A percentile compares a stretch with the other conserved stretches of the same genome.
These are phyloP conservation scores for Scleropages formosus DNA, from an alignment of 2,797 vertebrate species.

Conservation along the genomic window DNA sequence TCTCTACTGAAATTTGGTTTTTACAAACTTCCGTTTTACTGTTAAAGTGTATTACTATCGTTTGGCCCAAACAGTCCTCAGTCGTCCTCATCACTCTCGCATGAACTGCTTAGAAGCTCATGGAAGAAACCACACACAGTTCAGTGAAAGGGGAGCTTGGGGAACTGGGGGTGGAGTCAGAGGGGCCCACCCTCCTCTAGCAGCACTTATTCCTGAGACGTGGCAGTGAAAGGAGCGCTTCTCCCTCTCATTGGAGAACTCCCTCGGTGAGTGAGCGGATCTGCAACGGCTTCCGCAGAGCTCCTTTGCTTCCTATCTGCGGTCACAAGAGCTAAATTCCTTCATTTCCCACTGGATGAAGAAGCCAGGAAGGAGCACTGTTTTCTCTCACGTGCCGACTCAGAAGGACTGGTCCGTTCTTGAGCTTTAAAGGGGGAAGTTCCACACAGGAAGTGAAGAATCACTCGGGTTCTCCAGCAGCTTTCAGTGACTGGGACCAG, in stretches of 20 bases:
- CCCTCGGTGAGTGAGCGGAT: neutral
- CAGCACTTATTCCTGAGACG: constrained; percentile 10
- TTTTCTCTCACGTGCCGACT: neutral
- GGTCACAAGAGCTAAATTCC: neutral
- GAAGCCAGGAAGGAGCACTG: neutral
- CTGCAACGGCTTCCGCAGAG: neutral
- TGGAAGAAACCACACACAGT: too few species aligned
- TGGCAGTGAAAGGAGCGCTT: constrained; percentile 2
- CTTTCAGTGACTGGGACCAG: neutral
- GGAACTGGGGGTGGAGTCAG: too few species aligned
- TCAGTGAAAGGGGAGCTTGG: too few species aligned
- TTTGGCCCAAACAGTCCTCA: too few species aligned
- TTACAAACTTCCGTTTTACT: too few species aligned
- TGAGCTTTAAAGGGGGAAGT: neutral
- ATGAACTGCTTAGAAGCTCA: too few species aligned
- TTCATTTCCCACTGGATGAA: neutral
- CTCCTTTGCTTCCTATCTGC: neutral
- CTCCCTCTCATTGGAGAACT: neutral
- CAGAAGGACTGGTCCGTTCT: neutral
- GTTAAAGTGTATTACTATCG: too few species aligned
- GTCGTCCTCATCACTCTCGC: too few species aligned
- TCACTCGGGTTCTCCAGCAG: neutral
- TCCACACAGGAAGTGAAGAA: neutral
- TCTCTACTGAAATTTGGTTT: too few species aligned
- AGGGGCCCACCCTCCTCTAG: too few species aligned